Conservation (phyloP, 2,113 vertebrate genomes). For the Anguilla rostrata region DNA sequence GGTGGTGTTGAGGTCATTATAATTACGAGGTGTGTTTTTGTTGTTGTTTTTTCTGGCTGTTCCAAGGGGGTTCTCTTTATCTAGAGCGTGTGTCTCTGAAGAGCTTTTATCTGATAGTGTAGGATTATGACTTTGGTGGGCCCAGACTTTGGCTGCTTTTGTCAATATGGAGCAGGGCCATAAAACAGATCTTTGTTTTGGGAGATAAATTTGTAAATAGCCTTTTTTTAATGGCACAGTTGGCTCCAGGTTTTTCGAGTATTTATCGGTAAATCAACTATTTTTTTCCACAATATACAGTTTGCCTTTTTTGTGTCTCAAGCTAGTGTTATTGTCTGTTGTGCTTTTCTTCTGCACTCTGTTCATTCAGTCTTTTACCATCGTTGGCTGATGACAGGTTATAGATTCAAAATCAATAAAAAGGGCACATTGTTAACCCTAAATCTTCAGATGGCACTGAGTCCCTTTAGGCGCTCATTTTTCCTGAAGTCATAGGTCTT, state of each 20-base stretch:
- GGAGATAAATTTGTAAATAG: background rate
- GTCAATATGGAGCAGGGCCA: background rate
- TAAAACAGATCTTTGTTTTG: background rate
- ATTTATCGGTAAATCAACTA: background rate
- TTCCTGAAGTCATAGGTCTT: constrained; percentile 38
- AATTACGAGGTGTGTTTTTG: too few relatives aligned
- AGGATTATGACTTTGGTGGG: background rate
- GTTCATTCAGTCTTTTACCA: background rate
- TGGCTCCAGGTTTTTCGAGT: background rate
- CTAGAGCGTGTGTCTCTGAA: background rate
- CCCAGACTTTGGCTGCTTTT: background rate
- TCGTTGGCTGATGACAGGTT: constrained; percentile 17
- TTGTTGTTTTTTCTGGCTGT: too few relatives aligned
- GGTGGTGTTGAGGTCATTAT: too few relatives aligned
- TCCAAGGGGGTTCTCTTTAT: background rate
- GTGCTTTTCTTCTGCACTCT: background rate
- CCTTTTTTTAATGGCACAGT: background rate
- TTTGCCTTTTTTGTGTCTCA: background rate
- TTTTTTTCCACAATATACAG: background rate
- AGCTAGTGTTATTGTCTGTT: background rate
- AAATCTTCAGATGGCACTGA: constrained; percentile 56
- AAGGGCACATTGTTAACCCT: constrained; percentile 40
- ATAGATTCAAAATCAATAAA: constrained; percentile 47
- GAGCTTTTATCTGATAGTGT: background rate
- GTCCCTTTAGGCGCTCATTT: constrained; percentile 48